Percentiles rank a stretch among this genome's conserved stretches.
phyloP scores from a whole-genome alignment of 1,140 invertebrate species.

The Saccostrea glomerata region DNA sequence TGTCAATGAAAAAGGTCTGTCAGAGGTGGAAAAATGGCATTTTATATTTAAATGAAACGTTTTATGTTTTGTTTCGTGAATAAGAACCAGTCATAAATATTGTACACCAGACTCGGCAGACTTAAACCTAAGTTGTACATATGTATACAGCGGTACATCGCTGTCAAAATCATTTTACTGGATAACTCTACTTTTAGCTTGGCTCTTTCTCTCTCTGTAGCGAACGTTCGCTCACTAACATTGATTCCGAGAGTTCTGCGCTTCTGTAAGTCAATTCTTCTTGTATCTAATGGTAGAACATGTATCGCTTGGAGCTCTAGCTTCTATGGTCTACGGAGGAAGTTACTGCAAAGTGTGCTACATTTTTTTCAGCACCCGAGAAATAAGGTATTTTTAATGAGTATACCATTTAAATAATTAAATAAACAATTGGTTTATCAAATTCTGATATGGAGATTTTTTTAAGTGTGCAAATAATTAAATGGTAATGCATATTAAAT shows the following conservation, averaged over 20 bases:
- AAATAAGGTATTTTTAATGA: neutral
- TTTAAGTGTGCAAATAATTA: no score
- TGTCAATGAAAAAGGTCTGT: neutral
- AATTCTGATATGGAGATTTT: no score
- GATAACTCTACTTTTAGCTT: neutral
- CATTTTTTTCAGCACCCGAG: neutral
- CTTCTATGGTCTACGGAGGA: neutral
- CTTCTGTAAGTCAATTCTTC: neutral
- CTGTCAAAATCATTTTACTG: neutral
- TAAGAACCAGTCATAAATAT: neutral
- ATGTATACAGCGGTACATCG: neutral
- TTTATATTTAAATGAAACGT: slow-evolving; percentile 8
- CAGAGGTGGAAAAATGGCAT: neutral
- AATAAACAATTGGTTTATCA: no score
- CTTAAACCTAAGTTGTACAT: neutral
- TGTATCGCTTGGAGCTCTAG: neutral
- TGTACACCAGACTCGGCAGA: neutral
- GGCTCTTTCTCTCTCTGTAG: neutral
- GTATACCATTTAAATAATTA: no score
- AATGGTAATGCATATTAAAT: no score
- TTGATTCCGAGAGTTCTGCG: neutral
- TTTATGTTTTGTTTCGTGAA: neutral
- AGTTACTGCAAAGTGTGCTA: neutral
- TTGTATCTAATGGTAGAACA: neutral
- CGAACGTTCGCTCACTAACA: neutral